phyloP scores from a whole-genome alignment of 2,113 vertebrate genomes.

The Anarhynchus alexandrinus region DNA sequence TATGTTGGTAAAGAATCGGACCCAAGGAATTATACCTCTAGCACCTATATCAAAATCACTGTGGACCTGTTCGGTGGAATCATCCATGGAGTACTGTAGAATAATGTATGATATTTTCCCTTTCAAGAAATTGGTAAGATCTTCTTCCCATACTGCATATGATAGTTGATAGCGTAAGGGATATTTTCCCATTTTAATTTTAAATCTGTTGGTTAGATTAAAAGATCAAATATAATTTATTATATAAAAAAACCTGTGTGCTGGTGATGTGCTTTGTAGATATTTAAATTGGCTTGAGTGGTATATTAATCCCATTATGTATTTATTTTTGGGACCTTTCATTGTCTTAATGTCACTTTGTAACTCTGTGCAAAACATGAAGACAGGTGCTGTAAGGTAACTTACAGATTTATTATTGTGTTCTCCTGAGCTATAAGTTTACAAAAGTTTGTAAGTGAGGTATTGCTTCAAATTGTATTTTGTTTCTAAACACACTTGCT shows the following conservation, averaged over 20 bases:
- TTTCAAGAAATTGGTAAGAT: slow-evolving; percentile 89
- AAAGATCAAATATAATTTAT: not conserved
- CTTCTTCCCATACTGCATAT: not conserved
- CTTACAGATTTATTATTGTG: not conserved
- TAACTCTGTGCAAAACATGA: not conserved
- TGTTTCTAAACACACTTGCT: not conserved
- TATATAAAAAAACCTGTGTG: not conserved
- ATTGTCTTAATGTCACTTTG: not conserved
- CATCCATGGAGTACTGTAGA: slow-evolving; percentile 97
- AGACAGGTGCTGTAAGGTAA: not conserved
- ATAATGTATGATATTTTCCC: slow-evolving; percentile 98
- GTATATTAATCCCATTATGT: not conserved
- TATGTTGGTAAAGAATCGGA: slow-evolving; percentile 93
- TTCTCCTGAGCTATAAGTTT: not conserved
- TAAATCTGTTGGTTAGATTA: not conserved
- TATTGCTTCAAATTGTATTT: not conserved
- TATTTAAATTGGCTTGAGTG: not conserved
- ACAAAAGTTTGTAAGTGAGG: not conserved
- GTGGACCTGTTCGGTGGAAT: slow-evolving; percentile 97
- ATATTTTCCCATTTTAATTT: not conserved
- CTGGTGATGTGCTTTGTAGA: accelerated
- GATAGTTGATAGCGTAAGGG: not conserved
- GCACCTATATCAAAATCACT: slow-evolving; percentile 96
- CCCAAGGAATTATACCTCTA: slow-evolving; percentile 93
- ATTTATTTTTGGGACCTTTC: not conserved